phyloP scores from a whole-genome alignment of 2,113 vertebrate species.

The Cynopterus brachyotis region DNA sequence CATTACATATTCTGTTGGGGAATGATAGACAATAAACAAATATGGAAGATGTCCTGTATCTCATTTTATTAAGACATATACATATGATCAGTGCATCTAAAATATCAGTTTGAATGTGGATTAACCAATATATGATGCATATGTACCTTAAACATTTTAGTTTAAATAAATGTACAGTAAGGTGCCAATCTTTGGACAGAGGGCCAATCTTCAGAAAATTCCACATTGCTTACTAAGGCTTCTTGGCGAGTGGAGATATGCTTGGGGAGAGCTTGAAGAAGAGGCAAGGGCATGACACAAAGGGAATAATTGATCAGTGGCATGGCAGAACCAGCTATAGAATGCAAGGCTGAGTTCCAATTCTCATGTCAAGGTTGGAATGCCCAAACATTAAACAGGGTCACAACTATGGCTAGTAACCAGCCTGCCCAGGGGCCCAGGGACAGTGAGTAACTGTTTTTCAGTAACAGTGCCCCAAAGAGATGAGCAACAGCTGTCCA shows the following conservation, averaged over 20 bases:
- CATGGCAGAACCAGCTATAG: not conserved
- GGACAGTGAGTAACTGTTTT: not conserved
- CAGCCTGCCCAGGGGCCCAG: not conserved
- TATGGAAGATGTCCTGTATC: not conserved
- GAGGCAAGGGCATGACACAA: not conserved
- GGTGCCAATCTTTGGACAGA: not conserved
- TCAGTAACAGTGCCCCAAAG: not conserved
- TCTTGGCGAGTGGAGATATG: not conserved
- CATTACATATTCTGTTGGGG: not conserved
- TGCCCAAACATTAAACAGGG: not conserved
- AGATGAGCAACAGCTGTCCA: not conserved
- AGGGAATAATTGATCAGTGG: not conserved
- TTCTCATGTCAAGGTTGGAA: not conserved
- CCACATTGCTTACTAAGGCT: not conserved
- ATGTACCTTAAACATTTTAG: not conserved
- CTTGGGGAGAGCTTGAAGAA: not conserved
- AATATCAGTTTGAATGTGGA: conserved; percentile 20
- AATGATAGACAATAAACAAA: not conserved
- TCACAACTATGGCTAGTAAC: not conserved
- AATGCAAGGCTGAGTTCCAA: not conserved
- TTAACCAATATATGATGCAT: not conserved
- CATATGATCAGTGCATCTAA: not conserved
- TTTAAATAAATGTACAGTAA: not conserved
- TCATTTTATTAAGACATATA: not conserved
- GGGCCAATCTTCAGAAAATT: not conserved